Percentiles rank a stretch among this genome's conserved stretches.
phyloP scores from a whole-genome alignment of 1,140 invertebrate species.

The Gonatopus flavifemur region DNA sequence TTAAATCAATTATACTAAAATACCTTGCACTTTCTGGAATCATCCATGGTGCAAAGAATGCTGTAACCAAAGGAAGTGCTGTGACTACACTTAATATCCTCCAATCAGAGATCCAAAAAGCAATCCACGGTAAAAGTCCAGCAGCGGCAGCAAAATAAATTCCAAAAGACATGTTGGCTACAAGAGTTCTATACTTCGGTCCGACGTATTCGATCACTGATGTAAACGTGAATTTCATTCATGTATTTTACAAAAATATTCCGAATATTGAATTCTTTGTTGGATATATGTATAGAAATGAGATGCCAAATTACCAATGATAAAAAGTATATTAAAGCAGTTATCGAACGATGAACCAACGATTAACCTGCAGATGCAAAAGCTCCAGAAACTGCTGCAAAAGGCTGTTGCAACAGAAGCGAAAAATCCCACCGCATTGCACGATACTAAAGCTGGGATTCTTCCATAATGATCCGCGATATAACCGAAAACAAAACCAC shows the following conservation, averaged over 20 bases:
- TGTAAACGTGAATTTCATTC: slow-evolving; percentile 22
- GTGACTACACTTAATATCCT: slow-evolving; percentile 72
- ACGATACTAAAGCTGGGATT: slow-evolving; percentile 62
- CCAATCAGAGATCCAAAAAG: slow-evolving; percentile 77
- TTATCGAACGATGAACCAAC: slow-evolving; percentile 87
- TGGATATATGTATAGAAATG: background rate
- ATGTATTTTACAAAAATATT: background rate
- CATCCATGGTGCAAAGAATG: slow-evolving; percentile 70
- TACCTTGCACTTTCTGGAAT: slow-evolving; percentile 82
- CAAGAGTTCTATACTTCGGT: slow-evolving; percentile 80
- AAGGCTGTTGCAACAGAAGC: slow-evolving; percentile 78
- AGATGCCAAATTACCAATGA: slow-evolving; percentile 69
- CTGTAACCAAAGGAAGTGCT: slow-evolving; percentile 71
- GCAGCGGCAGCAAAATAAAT: slow-evolving; percentile 83
- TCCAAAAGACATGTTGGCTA: slow-evolving; percentile 87
- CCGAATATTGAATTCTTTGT: slow-evolving; percentile 28
- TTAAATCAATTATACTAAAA: no score
- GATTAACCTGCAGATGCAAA: slow-evolving; percentile 75
- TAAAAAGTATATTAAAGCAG: slow-evolving; percentile 90
- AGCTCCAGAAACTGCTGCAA: slow-evolving; percentile 72
- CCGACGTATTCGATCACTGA: slow-evolving; percentile 84
- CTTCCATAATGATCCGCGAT: slow-evolving; percentile 60
- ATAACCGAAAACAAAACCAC: slow-evolving; percentile 59
- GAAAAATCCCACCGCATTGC: slow-evolving; percentile 76
- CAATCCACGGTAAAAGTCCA: slow-evolving; percentile 78